Conservation (phyloP, 2,113 vertebrate species). For the Heloderma charlesbogerti region DNA sequence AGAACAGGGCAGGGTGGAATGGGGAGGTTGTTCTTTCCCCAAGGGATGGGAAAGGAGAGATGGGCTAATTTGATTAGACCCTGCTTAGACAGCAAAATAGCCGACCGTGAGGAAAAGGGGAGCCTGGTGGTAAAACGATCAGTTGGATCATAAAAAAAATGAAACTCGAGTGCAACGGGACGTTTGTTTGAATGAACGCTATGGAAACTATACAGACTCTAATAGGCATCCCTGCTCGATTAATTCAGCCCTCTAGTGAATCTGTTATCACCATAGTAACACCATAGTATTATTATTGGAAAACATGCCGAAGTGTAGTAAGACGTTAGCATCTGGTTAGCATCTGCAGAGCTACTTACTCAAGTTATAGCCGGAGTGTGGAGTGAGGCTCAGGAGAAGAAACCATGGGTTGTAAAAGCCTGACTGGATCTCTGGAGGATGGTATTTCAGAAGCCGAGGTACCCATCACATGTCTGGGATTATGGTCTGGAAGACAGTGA, state of each 20-base stretch:
- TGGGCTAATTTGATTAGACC: slow-evolving; percentile 54
- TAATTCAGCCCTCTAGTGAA: slow-evolving; percentile 75
- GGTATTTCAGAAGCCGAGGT: slow-evolving; percentile 46
- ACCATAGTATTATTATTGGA: slow-evolving; percentile 71
- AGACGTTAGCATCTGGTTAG: slow-evolving; percentile 75
- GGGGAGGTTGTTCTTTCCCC: too few species aligned
- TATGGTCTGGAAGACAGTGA: slow-evolving; percentile 31
- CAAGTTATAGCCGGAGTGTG: slow-evolving; percentile 58
- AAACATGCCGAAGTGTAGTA: slow-evolving; percentile 74
- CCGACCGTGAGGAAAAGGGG: slow-evolving; percentile 47
- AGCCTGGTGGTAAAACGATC: slow-evolving; percentile 60
- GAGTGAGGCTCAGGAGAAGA: slow-evolving; percentile 49
- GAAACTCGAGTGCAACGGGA: too few species aligned
- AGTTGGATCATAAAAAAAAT: slow-evolving; percentile 51
- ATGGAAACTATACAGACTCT: slow-evolving; percentile 72
- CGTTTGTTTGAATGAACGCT: slow-evolving; percentile 71
- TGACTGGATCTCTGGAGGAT: slow-evolving; percentile 61
- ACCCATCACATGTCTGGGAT: slow-evolving; percentile 51
- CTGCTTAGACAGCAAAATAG: slow-evolving; percentile 58
- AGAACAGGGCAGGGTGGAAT: background rate
- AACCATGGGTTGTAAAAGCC: slow-evolving; percentile 26
- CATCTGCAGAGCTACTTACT: slow-evolving; percentile 72
- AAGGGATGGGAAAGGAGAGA: background rate
- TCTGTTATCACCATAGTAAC: slow-evolving; percentile 80
- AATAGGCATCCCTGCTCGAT: slow-evolving; percentile 70